These are phyloP conservation scores for Drosophila busckii DNA, from an alignment of 1,140 invertebrate genomes.

Conservation along the genomic window DNA sequence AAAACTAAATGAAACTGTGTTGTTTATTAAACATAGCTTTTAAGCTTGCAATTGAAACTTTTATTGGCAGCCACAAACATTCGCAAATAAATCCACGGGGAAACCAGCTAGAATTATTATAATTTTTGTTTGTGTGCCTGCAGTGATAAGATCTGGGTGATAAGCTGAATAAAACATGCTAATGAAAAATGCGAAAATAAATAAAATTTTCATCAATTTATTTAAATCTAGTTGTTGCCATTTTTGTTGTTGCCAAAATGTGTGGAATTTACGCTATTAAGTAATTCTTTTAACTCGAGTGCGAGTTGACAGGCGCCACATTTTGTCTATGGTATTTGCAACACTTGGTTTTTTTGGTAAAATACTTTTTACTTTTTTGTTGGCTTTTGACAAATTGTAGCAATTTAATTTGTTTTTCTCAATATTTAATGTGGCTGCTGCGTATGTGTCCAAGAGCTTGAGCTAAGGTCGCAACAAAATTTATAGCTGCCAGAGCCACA, in stretches of 20 bases:
- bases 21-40: too few species aligned
- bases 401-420: conserved; percentile 41
- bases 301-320: conserved; percentile 14
- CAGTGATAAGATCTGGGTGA: too few species aligned
- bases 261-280: conserved; percentile 33
- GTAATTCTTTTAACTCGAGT: conserved; percentile 15
- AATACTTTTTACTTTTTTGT: conserved; percentile 6
- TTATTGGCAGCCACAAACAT: too few species aligned
- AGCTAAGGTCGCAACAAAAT: conserved; percentile 19
- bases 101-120: too few species aligned
- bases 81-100: too few species aligned
- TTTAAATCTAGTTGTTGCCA: too few species aligned
- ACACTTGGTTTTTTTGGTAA: background rate
- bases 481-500: conserved; percentile 29
- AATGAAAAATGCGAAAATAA: conserved; percentile 2
- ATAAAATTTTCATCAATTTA: conserved; percentile 3
- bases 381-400: conserved; percentile 40
- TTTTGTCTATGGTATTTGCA: conserved; percentile 1
- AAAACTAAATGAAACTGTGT: too few species aligned
- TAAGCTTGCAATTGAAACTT: too few species aligned
- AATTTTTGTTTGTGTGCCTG: too few species aligned
- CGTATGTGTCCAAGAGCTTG: conserved; percentile 8
- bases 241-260: conserved; percentile 3
- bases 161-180: too few species aligned
- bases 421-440: conserved; percentile 10